These are phyloP conservation scores for Phocides pigmalion DNA, from an alignment of 1,140 invertebrate genomes.

Conservation along the genomic window DNA sequence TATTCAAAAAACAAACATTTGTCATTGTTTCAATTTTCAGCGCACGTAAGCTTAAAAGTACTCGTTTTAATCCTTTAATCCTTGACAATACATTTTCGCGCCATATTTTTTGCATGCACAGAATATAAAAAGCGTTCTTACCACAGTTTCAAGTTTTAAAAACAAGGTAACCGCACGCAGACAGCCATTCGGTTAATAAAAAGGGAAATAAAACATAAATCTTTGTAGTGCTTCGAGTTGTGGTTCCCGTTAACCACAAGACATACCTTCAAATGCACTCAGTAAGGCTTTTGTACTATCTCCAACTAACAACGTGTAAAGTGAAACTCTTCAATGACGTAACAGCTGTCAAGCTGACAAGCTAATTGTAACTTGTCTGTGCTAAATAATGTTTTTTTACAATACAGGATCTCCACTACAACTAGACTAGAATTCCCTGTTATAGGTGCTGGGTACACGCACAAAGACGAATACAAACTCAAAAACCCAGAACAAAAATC, in stretches of 20 bases:
- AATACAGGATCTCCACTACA: too few relatives aligned
- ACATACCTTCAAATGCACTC: slow-evolving; percentile 7
- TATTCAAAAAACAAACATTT: background rate
- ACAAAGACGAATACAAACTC: too few relatives aligned
- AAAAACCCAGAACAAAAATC: too few relatives aligned
- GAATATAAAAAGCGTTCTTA: background rate
- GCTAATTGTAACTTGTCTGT: too few relatives aligned
- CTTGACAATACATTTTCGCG: background rate
- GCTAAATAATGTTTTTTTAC: too few relatives aligned
- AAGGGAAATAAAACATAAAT: slow-evolving; percentile 14
- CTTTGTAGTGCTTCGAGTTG: slow-evolving; percentile 18
- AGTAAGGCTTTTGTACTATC: background rate
- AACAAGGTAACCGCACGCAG: slow-evolving; percentile 5
- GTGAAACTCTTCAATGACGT: too few relatives aligned
- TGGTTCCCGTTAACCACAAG: slow-evolving; percentile 11
- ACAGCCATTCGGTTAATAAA: slow-evolving; percentile 4
- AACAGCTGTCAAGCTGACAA: too few relatives aligned
- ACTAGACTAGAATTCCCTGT: too few relatives aligned
- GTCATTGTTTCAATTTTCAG: slow-evolving; percentile 1
- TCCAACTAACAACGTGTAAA: background rate
- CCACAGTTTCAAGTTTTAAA: background rate
- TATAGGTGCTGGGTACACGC: too few relatives aligned
- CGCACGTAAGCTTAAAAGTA: background rate
- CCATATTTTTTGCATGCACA: slow-evolving; percentile 1
- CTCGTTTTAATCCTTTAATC: background rate